Conservation (phyloP, 2,888 invertebrate species). For the Drosophila limbata region DNA sequence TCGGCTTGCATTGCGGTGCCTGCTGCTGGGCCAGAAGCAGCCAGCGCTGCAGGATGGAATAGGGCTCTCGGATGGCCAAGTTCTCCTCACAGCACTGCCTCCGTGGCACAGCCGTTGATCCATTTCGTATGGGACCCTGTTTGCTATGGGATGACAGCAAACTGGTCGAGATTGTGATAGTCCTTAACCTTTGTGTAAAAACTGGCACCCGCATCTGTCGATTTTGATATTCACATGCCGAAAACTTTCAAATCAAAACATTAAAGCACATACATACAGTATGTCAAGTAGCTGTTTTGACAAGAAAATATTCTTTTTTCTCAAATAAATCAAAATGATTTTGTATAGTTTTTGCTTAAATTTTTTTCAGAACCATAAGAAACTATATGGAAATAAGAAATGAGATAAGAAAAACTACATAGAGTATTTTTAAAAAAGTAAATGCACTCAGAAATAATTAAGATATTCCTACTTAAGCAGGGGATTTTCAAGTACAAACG, state of each 20-base stretch:
- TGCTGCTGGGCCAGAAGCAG: constrained; percentile 90
- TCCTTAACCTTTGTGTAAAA: constrained; percentile 11
- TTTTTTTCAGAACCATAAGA: too few species aligned
- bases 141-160: constrained; percentile 18
- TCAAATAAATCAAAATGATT: too few species aligned
- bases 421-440: too few species aligned
- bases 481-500: too few species aligned
- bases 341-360: too few species aligned
- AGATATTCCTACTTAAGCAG: too few species aligned
- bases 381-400: too few species aligned
- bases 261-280: background rate
- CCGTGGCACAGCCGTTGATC: background rate
- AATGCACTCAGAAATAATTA: too few species aligned
- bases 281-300: too few species aligned
- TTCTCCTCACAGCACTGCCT: constrained; percentile 86
- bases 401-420: too few species aligned
- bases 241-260: constrained; percentile 3
- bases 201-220: constrained; percentile 11
- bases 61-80: constrained; percentile 92
- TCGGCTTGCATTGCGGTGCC: constrained; percentile 92
- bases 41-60: constrained; percentile 93
- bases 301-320: too few species aligned
- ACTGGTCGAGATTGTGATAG: constrained; percentile 6
- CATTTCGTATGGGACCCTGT: background rate
- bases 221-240: constrained; percentile 16